Conservation (phyloP, 2,888 invertebrate genomes). For the Leptopterna dolabrata region DNA sequence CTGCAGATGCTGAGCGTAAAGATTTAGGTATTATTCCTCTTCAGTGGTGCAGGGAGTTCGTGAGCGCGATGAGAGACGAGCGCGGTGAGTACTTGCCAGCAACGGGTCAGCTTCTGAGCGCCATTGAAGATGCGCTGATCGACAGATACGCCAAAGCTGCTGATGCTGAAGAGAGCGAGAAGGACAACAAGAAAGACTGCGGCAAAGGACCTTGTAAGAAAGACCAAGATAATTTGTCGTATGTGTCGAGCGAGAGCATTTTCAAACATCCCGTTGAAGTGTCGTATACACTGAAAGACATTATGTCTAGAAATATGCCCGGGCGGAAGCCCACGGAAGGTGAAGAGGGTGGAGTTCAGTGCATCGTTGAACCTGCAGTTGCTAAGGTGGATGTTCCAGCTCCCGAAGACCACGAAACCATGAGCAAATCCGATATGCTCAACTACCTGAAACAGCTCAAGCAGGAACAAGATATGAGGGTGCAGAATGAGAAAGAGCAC, state of each 20-base stretch:
- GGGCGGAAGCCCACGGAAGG: background rate
- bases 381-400: background rate
- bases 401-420: background rate
- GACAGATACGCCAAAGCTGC: slow-evolving; percentile 40
- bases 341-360: background rate
- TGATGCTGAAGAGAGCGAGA: background rate
- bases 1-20: background rate
- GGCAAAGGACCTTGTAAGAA: background rate
- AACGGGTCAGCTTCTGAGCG: background rate
- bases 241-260: slow-evolving; percentile 36
- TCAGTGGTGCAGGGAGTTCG: slow-evolving; percentile 54
- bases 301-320: slow-evolving; percentile 38
- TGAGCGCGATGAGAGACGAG: slow-evolving; percentile 51
- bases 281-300: slow-evolving; percentile 46
- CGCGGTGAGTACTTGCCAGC: slow-evolving; percentile 41
- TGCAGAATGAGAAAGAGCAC: slow-evolving; percentile 37
- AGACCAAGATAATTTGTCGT: slow-evolving; percentile 4
- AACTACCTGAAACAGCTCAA: slow-evolving; percentile 33
- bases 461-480: slow-evolving; percentile 17
- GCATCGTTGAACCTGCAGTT: background rate
- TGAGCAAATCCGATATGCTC: slow-evolving; percentile 25
- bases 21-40: slow-evolving; percentile 48
- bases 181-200: background rate
- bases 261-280: slow-evolving; percentile 37
- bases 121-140: slow-evolving; percentile 47